phyloP scores from a whole-genome alignment of 2,113 vertebrate species.

The Labrus mixtus region DNA sequence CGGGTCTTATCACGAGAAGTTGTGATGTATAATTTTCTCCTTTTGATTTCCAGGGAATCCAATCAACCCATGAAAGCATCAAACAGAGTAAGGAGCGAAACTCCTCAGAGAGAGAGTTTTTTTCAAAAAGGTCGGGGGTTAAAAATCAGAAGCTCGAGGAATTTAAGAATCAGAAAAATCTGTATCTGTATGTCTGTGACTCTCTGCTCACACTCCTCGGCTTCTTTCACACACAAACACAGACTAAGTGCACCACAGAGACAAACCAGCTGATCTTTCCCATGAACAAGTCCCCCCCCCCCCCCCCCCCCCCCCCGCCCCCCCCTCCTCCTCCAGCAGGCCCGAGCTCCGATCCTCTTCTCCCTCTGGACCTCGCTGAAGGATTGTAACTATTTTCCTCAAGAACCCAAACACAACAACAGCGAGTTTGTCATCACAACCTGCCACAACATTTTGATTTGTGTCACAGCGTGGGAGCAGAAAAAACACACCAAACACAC shows the following conservation, averaged over 20 bases:
- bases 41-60: background rate
- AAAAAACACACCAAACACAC: slow-evolving; percentile 7
- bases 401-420: slow-evolving; percentile 64
- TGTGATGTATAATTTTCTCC: background rate
- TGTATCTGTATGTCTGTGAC: slow-evolving; percentile 21
- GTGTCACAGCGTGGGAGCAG: slow-evolving; percentile 57
- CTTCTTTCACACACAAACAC: slow-evolving; percentile 7
- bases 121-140: background rate
- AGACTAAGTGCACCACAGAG: slow-evolving; percentile 54
- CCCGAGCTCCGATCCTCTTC: background rate
- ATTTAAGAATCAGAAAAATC: slow-evolving; percentile 7
- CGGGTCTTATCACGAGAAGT: background rate
- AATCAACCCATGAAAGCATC: no score
- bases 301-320: background rate
- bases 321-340: background rate
- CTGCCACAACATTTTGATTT: slow-evolving; percentile 70
- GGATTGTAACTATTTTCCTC: slow-evolving; percentile 66
- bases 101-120: background rate
- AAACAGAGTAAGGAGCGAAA: background rate
- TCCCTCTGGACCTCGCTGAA: slow-evolving; percentile 54
- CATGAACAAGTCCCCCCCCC: slow-evolving; percentile 60
- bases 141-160: background rate
- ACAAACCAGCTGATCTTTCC: slow-evolving; percentile 69
- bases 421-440: slow-evolving; percentile 60
- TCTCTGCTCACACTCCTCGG: background rate